Evolutionary conservation across 1,140 invertebrate genomes (phyloP), one percentile per base, ranked within the genome.

Genomic region (Sycobia sp.): DNA sequence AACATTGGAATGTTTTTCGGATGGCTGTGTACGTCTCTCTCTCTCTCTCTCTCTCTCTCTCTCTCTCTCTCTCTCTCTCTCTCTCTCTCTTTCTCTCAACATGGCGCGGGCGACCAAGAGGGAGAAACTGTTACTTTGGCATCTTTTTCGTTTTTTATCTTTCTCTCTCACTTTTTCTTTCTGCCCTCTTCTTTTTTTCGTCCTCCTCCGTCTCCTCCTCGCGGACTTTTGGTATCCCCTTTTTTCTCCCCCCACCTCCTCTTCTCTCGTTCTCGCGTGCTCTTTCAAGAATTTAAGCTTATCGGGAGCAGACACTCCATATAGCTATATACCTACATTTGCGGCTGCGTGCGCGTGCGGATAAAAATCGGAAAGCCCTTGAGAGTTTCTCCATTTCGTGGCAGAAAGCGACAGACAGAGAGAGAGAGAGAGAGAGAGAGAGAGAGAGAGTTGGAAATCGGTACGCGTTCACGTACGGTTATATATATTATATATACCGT

Each of bases 1-100:
- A 64, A 57, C 47, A 64, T 25, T 44, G 62, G 54, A 64, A 64
- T 64, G 62, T 47, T 64, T 64, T 57, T 58, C 27, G 62, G 56
- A 36, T 11, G 22, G 43, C 27, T 49, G 25, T 32, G 25, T 18
- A 27, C 29, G 29, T 11, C 29, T n/a, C n/a, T 36, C 49, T n/a
- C 11, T 38, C 27, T 22, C 32, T 14, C 11, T 36, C 32, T 49
- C 7, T 18, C 4, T 32, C 27, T 32, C 47, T 49, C 27, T 43
- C 39, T 43, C 16, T 43, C 43, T 46, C 43, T 25, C 22, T 46
- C 43, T 46, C 43, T 46, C 43, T 46, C 22, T 25, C 43, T 23
- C 43, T 23, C 22, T 25, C 43, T 4, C 16, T 43, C 39, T 43
- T 5, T 2, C 39, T 43, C 7, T 20, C 39, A n/a, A n/a, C n/a